Percentiles rank a stretch among this genome's conserved stretches.
These are phyloP conservation scores for Ophioninae sp. DNA, from an alignment of 2,888 invertebrate species.

Conservation along the genomic window DNA sequence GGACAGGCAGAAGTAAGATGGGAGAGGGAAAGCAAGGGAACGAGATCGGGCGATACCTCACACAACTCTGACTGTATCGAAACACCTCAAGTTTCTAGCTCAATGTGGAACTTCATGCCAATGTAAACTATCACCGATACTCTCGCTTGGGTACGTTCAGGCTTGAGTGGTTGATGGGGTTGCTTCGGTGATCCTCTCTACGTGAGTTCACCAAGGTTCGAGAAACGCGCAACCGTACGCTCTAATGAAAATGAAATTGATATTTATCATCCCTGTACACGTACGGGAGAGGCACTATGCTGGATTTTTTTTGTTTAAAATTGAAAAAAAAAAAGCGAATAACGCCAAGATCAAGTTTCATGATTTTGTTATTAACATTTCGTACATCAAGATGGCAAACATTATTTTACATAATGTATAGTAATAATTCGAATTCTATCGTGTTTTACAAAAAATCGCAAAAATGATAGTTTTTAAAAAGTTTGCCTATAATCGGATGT, in stretches of 20 bases:
- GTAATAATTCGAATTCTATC: too few relatives aligned
- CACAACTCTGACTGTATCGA: constrained; percentile 1
- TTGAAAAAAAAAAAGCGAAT: too few relatives aligned
- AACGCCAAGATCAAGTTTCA: too few relatives aligned
- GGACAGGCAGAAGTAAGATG: neutral
- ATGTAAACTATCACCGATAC: constrained; percentile 24
- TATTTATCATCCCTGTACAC: neutral
- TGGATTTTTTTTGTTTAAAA: too few relatives aligned
- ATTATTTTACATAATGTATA: too few relatives aligned
- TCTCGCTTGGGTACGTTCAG: constrained; percentile 7
- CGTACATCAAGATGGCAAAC: too few relatives aligned
- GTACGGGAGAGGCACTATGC: too few relatives aligned
- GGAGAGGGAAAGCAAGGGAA: neutral
- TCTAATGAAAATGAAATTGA: constrained; percentile 59
- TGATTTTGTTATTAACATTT: too few relatives aligned
- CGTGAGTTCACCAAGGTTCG: constrained; percentile 46
- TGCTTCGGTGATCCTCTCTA: constrained; percentile 41
- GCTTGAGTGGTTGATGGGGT: constrained; percentile 3
- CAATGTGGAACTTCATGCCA: constrained; percentile 48
- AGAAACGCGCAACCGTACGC: constrained; percentile 29
- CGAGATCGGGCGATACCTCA: neutral
- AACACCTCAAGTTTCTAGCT: constrained; percentile 16
- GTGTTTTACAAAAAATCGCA: too few relatives aligned
- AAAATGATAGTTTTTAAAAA: too few relatives aligned
- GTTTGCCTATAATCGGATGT: too few relatives aligned